A percentile compares a stretch with the other conserved stretches of the same genome.
Evolutionary conservation across 2,888 invertebrate genomes (phyloP).

Genomic region (Xylocampa areola): DNA sequence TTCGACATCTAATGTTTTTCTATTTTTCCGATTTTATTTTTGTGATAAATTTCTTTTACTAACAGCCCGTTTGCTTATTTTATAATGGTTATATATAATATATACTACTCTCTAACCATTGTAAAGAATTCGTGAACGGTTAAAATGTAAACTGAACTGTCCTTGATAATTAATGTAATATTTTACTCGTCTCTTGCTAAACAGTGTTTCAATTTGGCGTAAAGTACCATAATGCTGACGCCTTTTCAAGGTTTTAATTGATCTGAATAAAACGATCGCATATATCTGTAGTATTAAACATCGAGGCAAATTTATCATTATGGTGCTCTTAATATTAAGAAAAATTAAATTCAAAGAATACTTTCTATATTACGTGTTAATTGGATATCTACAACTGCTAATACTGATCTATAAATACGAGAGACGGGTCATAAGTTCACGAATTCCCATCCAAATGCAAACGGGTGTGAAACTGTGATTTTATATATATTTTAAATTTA

Average conservation of each 20-base stretch:
- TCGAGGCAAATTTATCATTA: slow-evolving; percentile 33
- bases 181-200: slow-evolving; percentile 28
- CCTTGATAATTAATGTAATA: slow-evolving; percentile 28
- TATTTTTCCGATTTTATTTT: slow-evolving; percentile 68
- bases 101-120: slow-evolving; percentile 27
- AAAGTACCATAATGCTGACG: slow-evolving; percentile 40
- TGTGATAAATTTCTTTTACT: slow-evolving; percentile 79
- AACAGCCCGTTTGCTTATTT: slow-evolving; percentile 56
- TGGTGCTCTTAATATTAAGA: slow-evolving; percentile 34
- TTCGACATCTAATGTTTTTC: slow-evolving; percentile 64
- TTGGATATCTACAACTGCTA: slow-evolving; percentile 24
- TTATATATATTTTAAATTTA: slow-evolving; percentile 55
- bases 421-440: slow-evolving; percentile 22
- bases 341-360: slow-evolving; percentile 14
- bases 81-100: slow-evolving; percentile 24
- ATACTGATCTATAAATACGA: no score
- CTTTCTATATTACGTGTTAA: slow-evolving; percentile 27
- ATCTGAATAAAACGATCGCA: slow-evolving; percentile 8
- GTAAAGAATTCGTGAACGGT: slow-evolving; percentile 38
- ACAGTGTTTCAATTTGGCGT: slow-evolving; percentile 16
- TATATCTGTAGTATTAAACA: neutral
- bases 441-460: slow-evolving; percentile 39
- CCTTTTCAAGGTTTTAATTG: slow-evolving; percentile 3
- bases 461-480: slow-evolving; percentile 59
- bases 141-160: slow-evolving; percentile 12